Base-by-base conservation (phyloP, 2,797 vertebrate genomes). In the Sciurus carolinensis region DNA sequence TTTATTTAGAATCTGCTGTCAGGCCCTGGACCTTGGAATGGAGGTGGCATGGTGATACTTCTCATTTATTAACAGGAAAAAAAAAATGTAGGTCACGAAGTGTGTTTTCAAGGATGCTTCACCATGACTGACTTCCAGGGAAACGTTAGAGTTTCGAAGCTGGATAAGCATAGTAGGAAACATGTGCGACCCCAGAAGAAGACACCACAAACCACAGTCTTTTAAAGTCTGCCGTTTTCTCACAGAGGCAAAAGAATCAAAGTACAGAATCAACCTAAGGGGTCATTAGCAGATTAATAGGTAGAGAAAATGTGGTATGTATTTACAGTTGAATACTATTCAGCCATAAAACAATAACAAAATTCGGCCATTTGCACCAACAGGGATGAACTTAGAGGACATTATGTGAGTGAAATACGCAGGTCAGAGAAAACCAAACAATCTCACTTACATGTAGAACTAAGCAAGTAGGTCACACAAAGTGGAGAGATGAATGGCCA, bases 11-110 rank as follows among this genome's bases (percentile, higher is more conserved):
- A 54, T 0, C 1, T 73, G 9, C 8, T 30, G 15, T 42, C 13
- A 71, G 26, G 4, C 7, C 20, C 1, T 57, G 17, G 22, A 14
- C 33, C 22, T 50, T 0, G 0, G 7, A 72, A 9, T 36, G 10
- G 77, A 77, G 33, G 84, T 28, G 17, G 52, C 13, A 20, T 57
- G 15, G 42, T 30, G 83, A 67, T 59, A 1, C 11, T 54, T 76
- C 10, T 57, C 20, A 30, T 62, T 90, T 66, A 72, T 95, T 59
- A 50, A 62, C 11, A 66, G 47, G 20, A 18, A 11, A 62, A 47
- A 47, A 39, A 59, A 52, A 22, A 50, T 5, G 2, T 13, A 33
- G 3, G 7, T 26, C 44, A 52, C 52, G 33, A 54, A 59, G 12
- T 39, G 7, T 85, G 33, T 57, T 5, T 2, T 30, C 42, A 1